A percentile compares a stretch with the other conserved stretches of the same genome.
These are phyloP conservation scores for Oegoconia quadripuncta DNA, from an alignment of 2,888 invertebrate genomes.

Conservation along the genomic window DNA sequence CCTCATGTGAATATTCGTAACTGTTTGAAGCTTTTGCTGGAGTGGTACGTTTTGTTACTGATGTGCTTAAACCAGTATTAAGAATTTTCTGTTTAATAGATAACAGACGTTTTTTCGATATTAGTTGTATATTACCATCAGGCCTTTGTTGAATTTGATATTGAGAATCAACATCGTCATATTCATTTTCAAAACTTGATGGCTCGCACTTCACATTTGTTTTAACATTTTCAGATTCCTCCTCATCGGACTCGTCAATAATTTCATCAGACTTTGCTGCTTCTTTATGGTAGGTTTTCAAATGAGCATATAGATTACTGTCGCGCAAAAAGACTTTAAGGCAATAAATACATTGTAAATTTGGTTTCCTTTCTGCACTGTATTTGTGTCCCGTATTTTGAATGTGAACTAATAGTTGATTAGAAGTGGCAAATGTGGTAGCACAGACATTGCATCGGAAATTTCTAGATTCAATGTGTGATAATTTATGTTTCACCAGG, in stretches of 20 bases:
- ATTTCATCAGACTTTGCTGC: slow-evolving; percentile 83
- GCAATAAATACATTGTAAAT: slow-evolving; percentile 85
- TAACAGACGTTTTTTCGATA: slow-evolving; percentile 48
- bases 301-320: slow-evolving; percentile 84
- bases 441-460: slow-evolving; percentile 79
- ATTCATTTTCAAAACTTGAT: slow-evolving; percentile 42
- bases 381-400: slow-evolving; percentile 78
- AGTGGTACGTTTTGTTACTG: slow-evolving; percentile 29
- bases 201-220: slow-evolving; percentile 52
- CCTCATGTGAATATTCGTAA: slow-evolving; percentile 41
- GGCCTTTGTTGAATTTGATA: slow-evolving; percentile 55
- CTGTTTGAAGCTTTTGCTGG: slow-evolving; percentile 24
- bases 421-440: slow-evolving; percentile 64
- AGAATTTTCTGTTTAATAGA: slow-evolving; percentile 58
- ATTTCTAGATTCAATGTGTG: slow-evolving; percentile 73
- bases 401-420: slow-evolving; percentile 68
- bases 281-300: slow-evolving; percentile 82
- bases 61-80: slow-evolving; percentile 48
- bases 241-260: slow-evolving; percentile 79
- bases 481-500: slow-evolving; percentile 84
- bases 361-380: slow-evolving; percentile 57
- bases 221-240: slow-evolving; percentile 28
- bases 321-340: slow-evolving; percentile 84
- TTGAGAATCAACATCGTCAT: slow-evolving; percentile 48
- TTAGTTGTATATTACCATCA: slow-evolving; percentile 71